phyloP scores from a whole-genome alignment of 2,797 vertebrate genomes.

The Sphenopsis melanotis region DNA sequence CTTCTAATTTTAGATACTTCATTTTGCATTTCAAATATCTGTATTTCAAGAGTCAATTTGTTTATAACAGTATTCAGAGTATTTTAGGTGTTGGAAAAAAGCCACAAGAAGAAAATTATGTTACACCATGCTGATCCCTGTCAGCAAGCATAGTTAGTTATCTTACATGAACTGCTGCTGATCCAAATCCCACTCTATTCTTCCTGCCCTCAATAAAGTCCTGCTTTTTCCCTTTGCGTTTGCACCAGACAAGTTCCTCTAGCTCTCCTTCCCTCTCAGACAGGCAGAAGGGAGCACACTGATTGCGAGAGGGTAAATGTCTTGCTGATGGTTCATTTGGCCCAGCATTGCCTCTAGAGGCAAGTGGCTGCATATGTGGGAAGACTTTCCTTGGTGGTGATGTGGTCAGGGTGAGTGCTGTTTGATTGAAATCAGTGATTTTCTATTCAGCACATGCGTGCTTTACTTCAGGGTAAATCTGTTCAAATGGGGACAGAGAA shows the following conservation, averaged over 20 bases:
- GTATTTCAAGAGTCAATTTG: background rate
- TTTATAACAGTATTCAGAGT: background rate
- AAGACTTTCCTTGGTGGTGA: background rate
- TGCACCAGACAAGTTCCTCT: background rate
- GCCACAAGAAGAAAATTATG: background rate
- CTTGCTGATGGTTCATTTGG: background rate
- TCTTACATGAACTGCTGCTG: background rate
- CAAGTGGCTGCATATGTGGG: rapidly evolving
- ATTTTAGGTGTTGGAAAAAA: background rate
- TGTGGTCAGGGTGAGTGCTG: background rate
- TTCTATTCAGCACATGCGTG: background rate
- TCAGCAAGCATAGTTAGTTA: background rate
- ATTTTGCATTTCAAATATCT: background rate
- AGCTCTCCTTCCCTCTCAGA: background rate
- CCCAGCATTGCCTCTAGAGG: background rate
- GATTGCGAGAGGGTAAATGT: background rate
- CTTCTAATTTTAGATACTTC: background rate
- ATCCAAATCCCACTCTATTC: background rate
- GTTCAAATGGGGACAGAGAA: background rate
- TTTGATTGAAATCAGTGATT: background rate
- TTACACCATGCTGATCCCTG: background rate
- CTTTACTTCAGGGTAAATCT: background rate
- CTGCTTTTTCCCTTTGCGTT: background rate
- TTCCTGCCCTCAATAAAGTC: background rate
- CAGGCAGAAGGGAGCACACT: background rate